Percentiles rank a stretch among this genome's conserved stretches.
Evolutionary conservation across 2,797 vertebrate species (phyloP).

Genomic region (Threskiornis aethiopicus): DNA sequence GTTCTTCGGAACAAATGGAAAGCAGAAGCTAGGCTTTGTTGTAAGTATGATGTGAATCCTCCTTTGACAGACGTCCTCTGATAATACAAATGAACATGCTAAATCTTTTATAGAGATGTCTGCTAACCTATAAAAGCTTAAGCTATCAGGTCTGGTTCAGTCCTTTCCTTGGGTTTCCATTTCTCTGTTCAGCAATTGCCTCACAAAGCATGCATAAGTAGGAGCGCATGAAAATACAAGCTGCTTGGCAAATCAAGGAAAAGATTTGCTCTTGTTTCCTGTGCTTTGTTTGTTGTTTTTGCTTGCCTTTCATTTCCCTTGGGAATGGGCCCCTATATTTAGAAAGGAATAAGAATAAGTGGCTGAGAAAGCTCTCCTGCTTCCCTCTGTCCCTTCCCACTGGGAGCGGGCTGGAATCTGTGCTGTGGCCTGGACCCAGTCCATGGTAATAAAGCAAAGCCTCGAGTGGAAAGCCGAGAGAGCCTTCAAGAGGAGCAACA

Average conservation of each 20-base stretch:
- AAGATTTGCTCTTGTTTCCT: not conserved
- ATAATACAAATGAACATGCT: not conserved
- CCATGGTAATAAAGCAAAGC: not conserved
- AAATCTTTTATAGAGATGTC: not conserved
- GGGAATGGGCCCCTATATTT: not conserved
- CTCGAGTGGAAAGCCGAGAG: fast-evolving
- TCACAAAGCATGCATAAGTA: not conserved
- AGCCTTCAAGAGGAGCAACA: not conserved
- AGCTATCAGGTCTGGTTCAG: not conserved
- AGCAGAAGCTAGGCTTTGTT: not conserved
- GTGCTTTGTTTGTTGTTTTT: not conserved
- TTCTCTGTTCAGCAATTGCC: not conserved
- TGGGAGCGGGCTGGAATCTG: not conserved
- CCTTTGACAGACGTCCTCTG: not conserved
- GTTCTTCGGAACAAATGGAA: not conserved
- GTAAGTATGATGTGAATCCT: not conserved
- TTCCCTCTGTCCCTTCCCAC: not conserved
- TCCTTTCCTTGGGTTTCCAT: not conserved
- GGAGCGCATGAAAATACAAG: not conserved
- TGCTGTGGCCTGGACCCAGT: not conserved
- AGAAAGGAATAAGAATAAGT: not conserved
- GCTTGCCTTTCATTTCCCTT: not conserved
- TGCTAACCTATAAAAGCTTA: not conserved
- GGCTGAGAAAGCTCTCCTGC: not conserved
- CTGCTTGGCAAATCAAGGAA: not conserved